Evolutionary conservation across 1,140 invertebrate genomes (phyloP).

Genomic region (Bombus waltoni): DNA sequence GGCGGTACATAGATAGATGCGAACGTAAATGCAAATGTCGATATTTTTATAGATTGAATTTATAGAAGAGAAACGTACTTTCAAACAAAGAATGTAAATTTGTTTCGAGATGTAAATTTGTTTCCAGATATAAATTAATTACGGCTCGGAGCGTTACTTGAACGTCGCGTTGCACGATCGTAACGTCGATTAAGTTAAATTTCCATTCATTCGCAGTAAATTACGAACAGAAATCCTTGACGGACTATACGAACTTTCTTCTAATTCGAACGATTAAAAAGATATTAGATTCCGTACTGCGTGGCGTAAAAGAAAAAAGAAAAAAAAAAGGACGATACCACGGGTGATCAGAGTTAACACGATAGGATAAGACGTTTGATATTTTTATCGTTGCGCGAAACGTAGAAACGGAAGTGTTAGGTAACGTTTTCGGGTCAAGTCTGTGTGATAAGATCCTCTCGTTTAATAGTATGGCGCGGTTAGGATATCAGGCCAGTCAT

Average conservation of each 20-base stretch:
- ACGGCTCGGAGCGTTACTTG: background rate
- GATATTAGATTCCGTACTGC: background rate
- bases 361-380: background rate
- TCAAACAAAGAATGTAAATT: background rate
- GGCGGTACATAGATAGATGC: background rate
- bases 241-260: too few species aligned
- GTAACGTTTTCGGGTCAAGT: slow-evolving; percentile 58
- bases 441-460: slow-evolving; percentile 58
- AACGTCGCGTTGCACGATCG: background rate
- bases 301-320: background rate
- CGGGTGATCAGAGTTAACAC: background rate
- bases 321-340: background rate
- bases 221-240: too few species aligned
- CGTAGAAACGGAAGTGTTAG: background rate
- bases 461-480: slow-evolving; percentile 43
- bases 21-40: background rate
- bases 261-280: background rate
- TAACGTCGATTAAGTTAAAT: too few species aligned
- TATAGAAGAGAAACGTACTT: background rate
- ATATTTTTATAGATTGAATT: background rate
- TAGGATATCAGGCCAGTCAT: slow-evolving; percentile 50
- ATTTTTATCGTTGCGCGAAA: slow-evolving; percentile 45
- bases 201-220: too few species aligned
- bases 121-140: background rate
- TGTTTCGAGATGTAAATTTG: background rate